phyloP scores from a whole-genome alignment of 2,797 vertebrate species.

The Okamejei kenojei region DNA sequence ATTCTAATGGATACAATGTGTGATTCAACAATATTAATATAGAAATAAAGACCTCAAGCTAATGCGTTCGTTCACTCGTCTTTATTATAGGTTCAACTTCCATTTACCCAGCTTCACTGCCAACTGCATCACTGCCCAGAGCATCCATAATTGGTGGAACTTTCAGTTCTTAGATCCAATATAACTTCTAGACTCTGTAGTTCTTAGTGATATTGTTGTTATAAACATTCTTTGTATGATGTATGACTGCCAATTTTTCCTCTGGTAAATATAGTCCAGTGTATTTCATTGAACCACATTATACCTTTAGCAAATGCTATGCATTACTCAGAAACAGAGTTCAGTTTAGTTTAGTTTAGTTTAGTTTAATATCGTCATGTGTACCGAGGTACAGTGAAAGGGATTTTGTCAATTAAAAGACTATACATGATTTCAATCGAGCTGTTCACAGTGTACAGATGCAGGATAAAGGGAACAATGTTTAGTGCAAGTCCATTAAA shows the following conservation, averaged over 20 bases:
- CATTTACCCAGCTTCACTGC: too few relatives aligned
- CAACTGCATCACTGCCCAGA: not conserved
- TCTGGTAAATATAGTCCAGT: not conserved
- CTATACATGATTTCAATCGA: too few relatives aligned
- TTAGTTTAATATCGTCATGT: too few relatives aligned
- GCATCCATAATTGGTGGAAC: not conserved
- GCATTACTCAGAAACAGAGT: not conserved
- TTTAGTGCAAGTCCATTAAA: too few relatives aligned
- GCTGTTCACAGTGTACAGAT: too few relatives aligned
- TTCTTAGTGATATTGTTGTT: not conserved
- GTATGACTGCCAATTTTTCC: conserved; percentile 15
- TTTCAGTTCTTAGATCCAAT: not conserved
- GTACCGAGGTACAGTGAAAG: too few relatives aligned
- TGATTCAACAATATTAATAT: not conserved
- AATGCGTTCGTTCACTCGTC: not conserved
- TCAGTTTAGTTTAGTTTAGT: too few relatives aligned
- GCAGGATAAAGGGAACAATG: too few relatives aligned
- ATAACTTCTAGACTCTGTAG: not conserved
- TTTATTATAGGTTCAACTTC: not conserved
- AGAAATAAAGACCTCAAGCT: not conserved
- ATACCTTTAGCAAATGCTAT: not conserved
- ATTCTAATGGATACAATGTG: not conserved
- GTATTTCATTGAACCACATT: not conserved
- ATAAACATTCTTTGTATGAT: not conserved
- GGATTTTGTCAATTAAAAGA: too few relatives aligned